Base-by-base conservation (phyloP, 2,113 vertebrate genomes). In the Pseudorhombus dupliciocellatus region DNA sequence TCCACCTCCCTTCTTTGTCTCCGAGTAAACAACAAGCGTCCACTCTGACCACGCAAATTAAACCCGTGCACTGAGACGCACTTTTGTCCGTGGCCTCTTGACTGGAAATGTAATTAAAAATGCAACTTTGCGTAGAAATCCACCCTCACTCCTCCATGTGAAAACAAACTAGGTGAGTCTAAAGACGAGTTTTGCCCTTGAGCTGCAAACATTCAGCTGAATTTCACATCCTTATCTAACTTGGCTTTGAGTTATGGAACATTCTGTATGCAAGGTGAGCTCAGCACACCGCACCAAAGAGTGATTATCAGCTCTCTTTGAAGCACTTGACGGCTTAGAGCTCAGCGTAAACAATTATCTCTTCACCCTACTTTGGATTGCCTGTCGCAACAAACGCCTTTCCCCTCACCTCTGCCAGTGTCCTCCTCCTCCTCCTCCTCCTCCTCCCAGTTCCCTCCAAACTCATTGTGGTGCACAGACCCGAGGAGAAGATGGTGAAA, bases 361-460 rank as follows among this genome's bases (percentile, higher is more conserved):
- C 79, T 79, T 81, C 81, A 73, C 79, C 70, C 75, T 73, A 66
- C 84, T 88, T 87, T 81, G 87, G 93, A 94, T 93, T 94, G 93
- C 92, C 91, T 90, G 84, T 92, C 90, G 93, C 93, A 92, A 88
- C 85, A 62, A 90, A 88, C 46, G 74, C 78, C 73, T 81, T 62
- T 79, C 53, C 53, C 78, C 20, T 77, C 73, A 63, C 84, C 85
- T 87, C 50, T 52, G 11, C 21, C 30, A 21, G 62, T 11, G 34
- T 56, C 50, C 63, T 62, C 65, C 66, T 46, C 42, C 16, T 10
- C 10, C 34, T 37, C 34, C 10, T 10, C 10, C 34, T 37, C 34
- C 10, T 10, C 10, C 15, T 64, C 24, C 34, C 0, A 20, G 20
- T 26, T 65, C 54, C 51, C 42, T 57, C 46, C 12, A 24, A 21